Evolutionary conservation across 2,888 invertebrate species (phyloP).

Genomic region (Micoletzkya japonica): DNA sequence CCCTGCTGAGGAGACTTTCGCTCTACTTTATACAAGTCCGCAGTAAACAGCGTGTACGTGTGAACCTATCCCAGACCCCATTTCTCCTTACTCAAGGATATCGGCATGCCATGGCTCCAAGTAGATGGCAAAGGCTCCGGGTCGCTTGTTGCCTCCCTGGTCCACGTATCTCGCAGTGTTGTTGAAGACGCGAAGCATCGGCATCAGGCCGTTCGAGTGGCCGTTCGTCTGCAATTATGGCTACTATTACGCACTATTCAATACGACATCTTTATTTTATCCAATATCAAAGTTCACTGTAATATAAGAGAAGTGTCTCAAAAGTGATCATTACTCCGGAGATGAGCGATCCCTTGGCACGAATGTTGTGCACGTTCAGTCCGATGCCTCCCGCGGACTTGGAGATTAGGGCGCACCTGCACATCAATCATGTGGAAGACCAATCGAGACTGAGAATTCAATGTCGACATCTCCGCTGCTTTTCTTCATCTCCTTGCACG

Average conservation of each 20-base stretch:
- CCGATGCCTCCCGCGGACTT: constrained; percentile 98
- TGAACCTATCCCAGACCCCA: neutral
- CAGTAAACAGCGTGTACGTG: no score
- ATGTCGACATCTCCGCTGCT: no score
- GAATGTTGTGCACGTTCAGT: constrained; percentile 89
- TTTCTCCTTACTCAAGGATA: constrained; percentile 75
- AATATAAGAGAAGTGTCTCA: no score
- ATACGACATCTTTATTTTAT: no score
- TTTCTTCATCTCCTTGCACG: no score
- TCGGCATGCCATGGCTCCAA: constrained; percentile 84
- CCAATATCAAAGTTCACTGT: no score
- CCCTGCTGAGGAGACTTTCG: no score
- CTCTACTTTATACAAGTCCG: no score
- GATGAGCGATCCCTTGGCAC: constrained; percentile 87
- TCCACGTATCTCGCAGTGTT: constrained; percentile 94
- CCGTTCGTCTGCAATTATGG: constrained; percentile 76
- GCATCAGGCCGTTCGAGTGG: constrained; percentile 89
- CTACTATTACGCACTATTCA: no score
- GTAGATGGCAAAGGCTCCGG: constrained; percentile 96
- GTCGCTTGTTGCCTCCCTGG: constrained; percentile 95
- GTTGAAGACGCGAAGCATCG: constrained; percentile 92
- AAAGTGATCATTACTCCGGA: constrained; percentile 71
- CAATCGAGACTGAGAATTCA: no score
- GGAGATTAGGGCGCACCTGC: constrained; percentile 85
- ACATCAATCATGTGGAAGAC: no score